Evolutionary conservation across 1,140 invertebrate genomes (phyloP).

Genomic region (Monomorium pharaonis): DNA sequence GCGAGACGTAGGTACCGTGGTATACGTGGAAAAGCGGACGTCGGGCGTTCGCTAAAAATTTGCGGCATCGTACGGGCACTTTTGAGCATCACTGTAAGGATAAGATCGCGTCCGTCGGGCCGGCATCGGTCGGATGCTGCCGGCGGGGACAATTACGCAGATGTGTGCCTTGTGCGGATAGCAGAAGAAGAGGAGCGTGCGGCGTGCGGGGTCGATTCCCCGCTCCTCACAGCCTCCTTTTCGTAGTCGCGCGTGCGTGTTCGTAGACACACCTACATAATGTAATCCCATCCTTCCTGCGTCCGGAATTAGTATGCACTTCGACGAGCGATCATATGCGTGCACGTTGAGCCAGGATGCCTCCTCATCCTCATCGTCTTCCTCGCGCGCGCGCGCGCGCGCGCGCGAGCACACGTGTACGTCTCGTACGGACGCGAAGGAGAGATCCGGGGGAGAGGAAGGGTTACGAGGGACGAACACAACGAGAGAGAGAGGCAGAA

Average conservation of each 20-base stretch:
- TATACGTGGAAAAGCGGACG: background rate
- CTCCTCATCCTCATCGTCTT: constrained; percentile 4
- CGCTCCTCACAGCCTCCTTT: constrained; percentile 13
- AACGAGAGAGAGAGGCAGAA: constrained; percentile 23
- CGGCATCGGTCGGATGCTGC: constrained; percentile 79
- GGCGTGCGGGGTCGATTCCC: constrained; percentile 71
- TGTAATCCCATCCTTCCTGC: constrained; percentile 51
- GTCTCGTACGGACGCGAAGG: constrained; percentile 25
- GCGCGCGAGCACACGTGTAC: constrained; percentile 54
- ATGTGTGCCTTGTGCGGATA: constrained; percentile 78
- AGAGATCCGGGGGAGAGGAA: background rate
- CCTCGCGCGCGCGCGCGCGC: constrained; percentile 16
- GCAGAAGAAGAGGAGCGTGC: constrained; percentile 72
- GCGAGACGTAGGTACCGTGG: no score
- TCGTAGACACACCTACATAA: constrained; percentile 67
- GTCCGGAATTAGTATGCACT: constrained; percentile 76
- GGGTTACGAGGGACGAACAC: background rate
- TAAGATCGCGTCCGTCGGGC: constrained; percentile 61
- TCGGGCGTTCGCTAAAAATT: background rate
- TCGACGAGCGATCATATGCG: constrained; percentile 61
- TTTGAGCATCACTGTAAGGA: constrained; percentile 70
- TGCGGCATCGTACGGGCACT: background rate
- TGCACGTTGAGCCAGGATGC: constrained; percentile 57
- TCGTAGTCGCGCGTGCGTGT: constrained; percentile 69
- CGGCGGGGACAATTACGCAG: constrained; percentile 85